phyloP scores from a whole-genome alignment of 2,797 vertebrate genomes.

The Carapus acus region DNA sequence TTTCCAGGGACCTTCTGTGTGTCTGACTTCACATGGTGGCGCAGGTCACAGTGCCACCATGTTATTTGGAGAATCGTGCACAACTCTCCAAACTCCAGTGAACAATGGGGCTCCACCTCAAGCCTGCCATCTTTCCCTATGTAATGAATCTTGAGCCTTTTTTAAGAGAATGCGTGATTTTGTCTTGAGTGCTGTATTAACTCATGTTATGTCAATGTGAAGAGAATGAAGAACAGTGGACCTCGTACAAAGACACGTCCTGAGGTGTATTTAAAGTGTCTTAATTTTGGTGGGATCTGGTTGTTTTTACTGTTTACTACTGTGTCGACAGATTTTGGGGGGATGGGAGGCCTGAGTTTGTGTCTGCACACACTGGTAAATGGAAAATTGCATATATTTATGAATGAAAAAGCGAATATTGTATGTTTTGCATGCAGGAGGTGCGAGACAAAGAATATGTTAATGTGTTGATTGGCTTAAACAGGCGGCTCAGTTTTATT shows the following conservation, averaged over 20 bases:
- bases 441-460: background rate
- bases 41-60: constrained; percentile 6
- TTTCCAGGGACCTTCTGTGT: constrained; percentile 22
- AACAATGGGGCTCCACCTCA: constrained; percentile 17
- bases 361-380: constrained; percentile 1
- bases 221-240: constrained; percentile 29
- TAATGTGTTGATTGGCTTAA: constrained; percentile 1
- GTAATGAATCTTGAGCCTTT: constrained; percentile 48
- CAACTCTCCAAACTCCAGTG: constrained; percentile 24
- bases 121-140: constrained; percentile 17
- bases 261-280: constrained; percentile 8
- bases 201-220: constrained; percentile 35
- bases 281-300: constrained; percentile 6
- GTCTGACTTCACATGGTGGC: constrained; percentile 12
- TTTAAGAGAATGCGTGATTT: constrained; percentile 58
- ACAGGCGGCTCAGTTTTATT: constrained; percentile 5
- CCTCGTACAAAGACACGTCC: constrained; percentile 33
- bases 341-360: background rate
- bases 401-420: constrained; percentile 1
- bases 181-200: constrained; percentile 54
- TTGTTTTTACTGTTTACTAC: background rate
- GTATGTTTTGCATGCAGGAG: background rate
- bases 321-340: background rate
- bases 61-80: constrained; percentile 18
- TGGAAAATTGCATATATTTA: constrained; percentile 23